These are phyloP conservation scores for Hydroisotoma schaefferi DNA, from an alignment of 2,888 invertebrate species.

Conservation along the genomic window DNA sequence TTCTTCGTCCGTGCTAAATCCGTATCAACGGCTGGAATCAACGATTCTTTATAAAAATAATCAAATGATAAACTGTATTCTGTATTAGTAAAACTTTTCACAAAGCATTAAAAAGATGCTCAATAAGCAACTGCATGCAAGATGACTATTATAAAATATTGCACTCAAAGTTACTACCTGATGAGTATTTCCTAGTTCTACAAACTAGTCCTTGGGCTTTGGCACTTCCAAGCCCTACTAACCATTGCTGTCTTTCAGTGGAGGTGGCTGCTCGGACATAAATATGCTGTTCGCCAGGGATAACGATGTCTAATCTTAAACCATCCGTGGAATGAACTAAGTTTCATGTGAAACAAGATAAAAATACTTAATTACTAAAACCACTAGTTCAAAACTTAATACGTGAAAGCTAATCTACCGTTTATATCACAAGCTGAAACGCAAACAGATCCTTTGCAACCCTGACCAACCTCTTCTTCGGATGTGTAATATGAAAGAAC, in stretches of 20 bases:
- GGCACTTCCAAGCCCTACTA: constrained; percentile 73
- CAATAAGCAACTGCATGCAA: no score
- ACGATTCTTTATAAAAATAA: constrained; percentile 1
- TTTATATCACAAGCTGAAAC: constrained; percentile 78
- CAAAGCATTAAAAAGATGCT: no score
- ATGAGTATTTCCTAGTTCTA: constrained; percentile 50
- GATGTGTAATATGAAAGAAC: constrained; percentile 77
- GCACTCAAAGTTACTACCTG: no score
- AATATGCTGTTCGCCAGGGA: constrained; percentile 77
- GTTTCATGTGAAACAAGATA: no score
- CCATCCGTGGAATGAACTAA: constrained; percentile 68
- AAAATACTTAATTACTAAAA: no score
- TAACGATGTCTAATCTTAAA: constrained; percentile 70
- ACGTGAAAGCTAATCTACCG: constrained; percentile 57
- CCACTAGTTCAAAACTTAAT: no score
- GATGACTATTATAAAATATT: no score
- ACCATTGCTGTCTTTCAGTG: constrained; percentile 75
- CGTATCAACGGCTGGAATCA: constrained; percentile 39
- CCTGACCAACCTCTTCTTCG: constrained; percentile 74
- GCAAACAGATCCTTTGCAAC: constrained; percentile 73
- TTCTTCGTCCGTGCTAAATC: constrained; percentile 65
- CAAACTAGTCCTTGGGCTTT: constrained; percentile 64
- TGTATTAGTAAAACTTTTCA: no score
- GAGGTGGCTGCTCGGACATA: constrained; percentile 72
- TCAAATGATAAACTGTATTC: no score